phyloP scores from a whole-genome alignment of 1,140 invertebrate genomes.

The Physella acuta region DNA sequence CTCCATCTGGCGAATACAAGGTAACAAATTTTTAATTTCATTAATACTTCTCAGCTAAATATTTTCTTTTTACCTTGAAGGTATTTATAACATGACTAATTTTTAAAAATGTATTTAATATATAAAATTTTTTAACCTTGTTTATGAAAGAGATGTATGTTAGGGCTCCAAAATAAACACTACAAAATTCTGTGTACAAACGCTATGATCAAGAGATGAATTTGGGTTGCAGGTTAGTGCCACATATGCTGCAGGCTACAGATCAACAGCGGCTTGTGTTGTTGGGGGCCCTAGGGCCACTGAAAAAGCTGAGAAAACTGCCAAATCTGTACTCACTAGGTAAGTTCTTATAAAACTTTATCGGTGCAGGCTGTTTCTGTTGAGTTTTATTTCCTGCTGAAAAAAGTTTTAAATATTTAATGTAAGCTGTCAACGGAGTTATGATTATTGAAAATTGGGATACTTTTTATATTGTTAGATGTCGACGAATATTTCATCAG shows the following conservation, averaged over 20 bases:
- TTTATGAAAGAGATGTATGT: no score
- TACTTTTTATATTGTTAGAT: constrained; percentile 25
- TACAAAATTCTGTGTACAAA: no score
- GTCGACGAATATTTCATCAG: constrained; percentile 56
- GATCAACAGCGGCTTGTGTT: constrained; percentile 60
- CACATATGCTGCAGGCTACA: constrained; percentile 61
- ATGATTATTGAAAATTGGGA: neutral
- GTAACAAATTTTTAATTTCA: constrained; percentile 42
- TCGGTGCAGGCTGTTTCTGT: no score
- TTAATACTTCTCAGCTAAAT: neutral
- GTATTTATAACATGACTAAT: neutral
- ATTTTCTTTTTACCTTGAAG: neutral
- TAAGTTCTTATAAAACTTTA: no score
- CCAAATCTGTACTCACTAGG: constrained; percentile 61
- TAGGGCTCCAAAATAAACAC: no score
- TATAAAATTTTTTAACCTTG: no score
- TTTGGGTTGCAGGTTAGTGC: constrained; percentile 60
- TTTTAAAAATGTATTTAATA: no score
- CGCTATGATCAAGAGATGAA: no score
- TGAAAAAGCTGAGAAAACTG: constrained; percentile 62
- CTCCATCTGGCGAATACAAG: constrained; percentile 62
- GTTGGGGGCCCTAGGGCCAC: constrained; percentile 60
- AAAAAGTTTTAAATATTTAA: neutral
- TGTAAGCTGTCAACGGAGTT: neutral
- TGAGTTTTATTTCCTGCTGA: neutral